These are phyloP conservation scores for Psittacula derbiana DNA, from an alignment of 2,797 vertebrate species.

Conservation along the genomic window DNA sequence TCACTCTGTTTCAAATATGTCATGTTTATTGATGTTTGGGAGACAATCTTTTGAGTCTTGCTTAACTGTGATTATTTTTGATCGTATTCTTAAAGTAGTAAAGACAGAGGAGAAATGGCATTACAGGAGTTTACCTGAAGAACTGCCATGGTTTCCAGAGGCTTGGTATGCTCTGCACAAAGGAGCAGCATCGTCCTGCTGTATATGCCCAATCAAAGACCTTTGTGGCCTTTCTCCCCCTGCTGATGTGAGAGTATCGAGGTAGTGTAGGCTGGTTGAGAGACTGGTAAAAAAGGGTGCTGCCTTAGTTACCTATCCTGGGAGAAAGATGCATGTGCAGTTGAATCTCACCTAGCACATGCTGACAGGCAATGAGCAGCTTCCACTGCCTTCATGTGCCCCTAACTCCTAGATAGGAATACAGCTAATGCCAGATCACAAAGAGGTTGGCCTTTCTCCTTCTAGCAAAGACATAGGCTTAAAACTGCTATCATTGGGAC, in stretches of 20 bases:
- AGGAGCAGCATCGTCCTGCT: background rate
- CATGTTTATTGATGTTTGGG: background rate
- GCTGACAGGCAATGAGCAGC: too few relatives aligned
- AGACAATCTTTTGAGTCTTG: background rate
- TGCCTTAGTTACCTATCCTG: background rate
- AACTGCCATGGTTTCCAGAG: background rate
- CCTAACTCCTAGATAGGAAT: background rate
- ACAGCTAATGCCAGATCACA: background rate
- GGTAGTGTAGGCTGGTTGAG: fast-evolving
- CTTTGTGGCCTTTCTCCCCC: background rate
- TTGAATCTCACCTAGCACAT: background rate
- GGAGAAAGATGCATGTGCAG: background rate
- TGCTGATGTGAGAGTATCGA: fast-evolving
- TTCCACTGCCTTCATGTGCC: background rate
- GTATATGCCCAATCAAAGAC: background rate
- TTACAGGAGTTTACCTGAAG: background rate
- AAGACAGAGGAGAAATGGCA: background rate
- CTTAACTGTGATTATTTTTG: background rate
- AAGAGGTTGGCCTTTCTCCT: background rate
- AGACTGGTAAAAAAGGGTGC: background rate
- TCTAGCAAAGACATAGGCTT: background rate
- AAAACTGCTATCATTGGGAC: background rate
- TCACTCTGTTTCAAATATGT: background rate
- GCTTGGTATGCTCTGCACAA: background rate
- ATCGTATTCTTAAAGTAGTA: background rate